Evolutionary conservation across 2,888 invertebrate species (phyloP).

Genomic region (Melolontha melolontha): DNA sequence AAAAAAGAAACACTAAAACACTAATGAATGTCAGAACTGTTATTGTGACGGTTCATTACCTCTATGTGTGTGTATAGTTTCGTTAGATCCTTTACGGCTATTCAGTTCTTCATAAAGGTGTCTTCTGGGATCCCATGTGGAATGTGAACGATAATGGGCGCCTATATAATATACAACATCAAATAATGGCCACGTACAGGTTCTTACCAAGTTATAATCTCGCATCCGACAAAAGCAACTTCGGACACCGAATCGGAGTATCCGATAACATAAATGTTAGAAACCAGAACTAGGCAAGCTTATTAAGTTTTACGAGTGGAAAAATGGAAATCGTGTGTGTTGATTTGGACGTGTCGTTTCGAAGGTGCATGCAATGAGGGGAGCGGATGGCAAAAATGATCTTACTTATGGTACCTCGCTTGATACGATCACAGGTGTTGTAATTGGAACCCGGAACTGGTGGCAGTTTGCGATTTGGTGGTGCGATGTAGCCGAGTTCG

Average conservation of each 20-base stretch:
- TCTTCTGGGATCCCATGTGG: slow-evolving; percentile 90
- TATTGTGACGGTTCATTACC: slow-evolving; percentile 53
- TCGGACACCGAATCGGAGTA: slow-evolving; percentile 6
- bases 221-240: slow-evolving; percentile 2
- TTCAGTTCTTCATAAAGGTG: slow-evolving; percentile 92
- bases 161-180: slow-evolving; percentile 56
- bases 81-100: slow-evolving; percentile 77
- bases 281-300: slow-evolving; percentile 9
- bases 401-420: slow-evolving; percentile 77
- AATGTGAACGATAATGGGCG: slow-evolving; percentile 70
- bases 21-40: too few relatives aligned
- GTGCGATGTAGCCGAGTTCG: slow-evolving; percentile 92
- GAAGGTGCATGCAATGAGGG: slow-evolving; percentile 17
- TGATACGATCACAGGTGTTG: slow-evolving; percentile 93
- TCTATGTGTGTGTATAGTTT: slow-evolving; percentile 73
- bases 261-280: slow-evolving; percentile 3
- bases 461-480: slow-evolving; percentile 91
- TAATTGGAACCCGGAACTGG: slow-evolving; percentile 94
- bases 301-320: slow-evolving; percentile 9
- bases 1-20: too few relatives aligned
- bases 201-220: neutral
- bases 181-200: slow-evolving; percentile 35
- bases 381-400: slow-evolving; percentile 48
- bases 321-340: neutral
- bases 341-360: neutral